Conservation (phyloP, 1,140 invertebrate species). For the Ostrea denselamellosa region DNA sequence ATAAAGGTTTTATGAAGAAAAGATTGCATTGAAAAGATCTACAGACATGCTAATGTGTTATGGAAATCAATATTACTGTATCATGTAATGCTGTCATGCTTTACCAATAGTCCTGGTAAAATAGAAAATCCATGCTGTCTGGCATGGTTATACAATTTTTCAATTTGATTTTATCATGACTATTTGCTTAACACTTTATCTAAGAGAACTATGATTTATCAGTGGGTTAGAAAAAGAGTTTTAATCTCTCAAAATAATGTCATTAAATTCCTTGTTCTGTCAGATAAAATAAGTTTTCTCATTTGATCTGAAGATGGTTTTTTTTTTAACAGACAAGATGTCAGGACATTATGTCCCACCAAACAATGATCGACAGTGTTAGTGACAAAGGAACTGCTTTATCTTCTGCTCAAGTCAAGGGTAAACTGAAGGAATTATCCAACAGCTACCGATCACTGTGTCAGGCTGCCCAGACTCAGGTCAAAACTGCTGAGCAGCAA, state of each 20-base stretch:
- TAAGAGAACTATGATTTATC: not conserved
- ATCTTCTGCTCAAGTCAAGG: constrained; percentile 83
- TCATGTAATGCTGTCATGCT: constrained; percentile 53
- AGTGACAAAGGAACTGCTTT: constrained; percentile 95
- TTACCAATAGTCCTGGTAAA: constrained; percentile 33
- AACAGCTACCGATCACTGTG: constrained; percentile 87
- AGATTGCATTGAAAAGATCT: too few relatives aligned
- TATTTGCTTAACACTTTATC: not conserved
- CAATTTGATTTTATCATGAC: constrained; percentile 26
- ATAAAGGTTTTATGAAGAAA: too few relatives aligned
- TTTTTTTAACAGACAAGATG: constrained; percentile 80
- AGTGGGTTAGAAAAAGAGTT: not conserved
- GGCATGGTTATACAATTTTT: not conserved
- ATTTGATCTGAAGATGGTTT: not conserved
- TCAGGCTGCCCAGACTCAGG: constrained; percentile 90
- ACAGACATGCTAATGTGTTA: too few relatives aligned
- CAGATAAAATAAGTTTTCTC: too few relatives aligned
- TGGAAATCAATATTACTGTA: constrained; percentile 20
- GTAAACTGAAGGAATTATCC: constrained; percentile 72
- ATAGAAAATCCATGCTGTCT: not conserved
- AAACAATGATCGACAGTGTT: constrained; percentile 92
- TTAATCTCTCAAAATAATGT: not conserved
- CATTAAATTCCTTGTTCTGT: too few relatives aligned
- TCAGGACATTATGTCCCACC: constrained; percentile 95
- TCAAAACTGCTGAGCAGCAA: constrained; percentile 91